Evolutionary conservation across 53 echinoderm and acorn worm genomes (phyloP).

Genomic region (Echinometra lucunter): DNA sequence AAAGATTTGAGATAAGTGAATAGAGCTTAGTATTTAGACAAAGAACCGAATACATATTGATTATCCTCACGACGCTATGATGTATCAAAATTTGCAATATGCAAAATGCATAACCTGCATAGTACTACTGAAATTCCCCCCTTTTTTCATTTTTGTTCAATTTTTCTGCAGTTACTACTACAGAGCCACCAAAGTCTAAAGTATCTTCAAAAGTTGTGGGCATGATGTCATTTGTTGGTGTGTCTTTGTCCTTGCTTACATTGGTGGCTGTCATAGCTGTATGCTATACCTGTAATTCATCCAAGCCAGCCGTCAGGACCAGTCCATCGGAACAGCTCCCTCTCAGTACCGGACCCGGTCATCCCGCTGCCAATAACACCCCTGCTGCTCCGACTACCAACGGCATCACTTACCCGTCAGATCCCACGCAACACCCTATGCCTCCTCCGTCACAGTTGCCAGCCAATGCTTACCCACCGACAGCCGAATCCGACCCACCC

Average conservation of each 20-base stretch:
- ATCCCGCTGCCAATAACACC: background rate
- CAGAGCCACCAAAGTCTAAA: no score
- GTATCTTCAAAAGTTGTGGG: background rate
- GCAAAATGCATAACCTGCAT: no score
- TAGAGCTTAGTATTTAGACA: no score
- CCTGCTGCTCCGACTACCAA: background rate
- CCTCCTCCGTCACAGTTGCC: background rate
- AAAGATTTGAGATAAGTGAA: no score
- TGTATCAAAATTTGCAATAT: no score
- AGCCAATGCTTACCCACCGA: background rate
- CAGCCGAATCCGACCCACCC: background rate
- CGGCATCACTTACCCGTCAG: background rate
- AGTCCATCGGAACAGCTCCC: background rate
- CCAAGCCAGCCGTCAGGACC: background rate
- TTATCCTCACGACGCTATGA: no score
- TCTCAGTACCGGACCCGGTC: background rate
- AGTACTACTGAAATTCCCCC: background rate
- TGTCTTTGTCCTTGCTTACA: background rate
- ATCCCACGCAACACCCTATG: background rate
- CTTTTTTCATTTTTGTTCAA: background rate
- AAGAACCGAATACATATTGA: no score
- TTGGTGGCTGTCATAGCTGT: background rate
- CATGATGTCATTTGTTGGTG: slow-evolving; percentile 1
- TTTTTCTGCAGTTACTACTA: background rate
- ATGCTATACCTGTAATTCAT: background rate